These are phyloP conservation scores for Gandaritis pyraliata DNA, from an alignment of 2,888 invertebrate species.

Conservation along the genomic window DNA sequence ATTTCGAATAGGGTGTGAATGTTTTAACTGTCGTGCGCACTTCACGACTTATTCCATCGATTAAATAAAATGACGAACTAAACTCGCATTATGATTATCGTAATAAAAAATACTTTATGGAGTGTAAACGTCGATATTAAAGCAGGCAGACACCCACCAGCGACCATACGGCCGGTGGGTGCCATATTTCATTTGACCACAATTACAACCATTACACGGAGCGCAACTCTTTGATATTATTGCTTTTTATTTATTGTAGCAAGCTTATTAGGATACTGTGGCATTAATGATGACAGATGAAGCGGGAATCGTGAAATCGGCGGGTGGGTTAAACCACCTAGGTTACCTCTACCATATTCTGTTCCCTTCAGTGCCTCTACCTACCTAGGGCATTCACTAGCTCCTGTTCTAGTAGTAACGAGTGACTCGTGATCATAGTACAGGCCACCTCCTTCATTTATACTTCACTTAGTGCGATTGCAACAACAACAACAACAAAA, in stretches of 20 bases:
- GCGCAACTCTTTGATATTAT: constrained; percentile 80
- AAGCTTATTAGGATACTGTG: constrained; percentile 81
- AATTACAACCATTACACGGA: constrained; percentile 81
- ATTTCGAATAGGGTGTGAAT: constrained; percentile 61
- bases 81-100: constrained; percentile 71
- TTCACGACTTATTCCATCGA: constrained; percentile 48
- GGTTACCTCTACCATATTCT: too few species aligned
- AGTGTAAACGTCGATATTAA: constrained; percentile 79
- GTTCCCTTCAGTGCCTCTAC: too few species aligned
- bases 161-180: constrained; percentile 59
- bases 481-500: too few species aligned
- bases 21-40: constrained; percentile 54
- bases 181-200: constrained; percentile 81
- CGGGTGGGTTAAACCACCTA: constrained; percentile 26
- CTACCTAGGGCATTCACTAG: not conserved
- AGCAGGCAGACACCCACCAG: constrained; percentile 76
- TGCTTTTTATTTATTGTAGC: constrained; percentile 78
- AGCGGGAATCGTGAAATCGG: constrained; percentile 58
- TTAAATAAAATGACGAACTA: constrained; percentile 63
- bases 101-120: constrained; percentile 73
- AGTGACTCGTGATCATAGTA: too few species aligned
- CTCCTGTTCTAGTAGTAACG: not conserved
- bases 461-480: too few species aligned
- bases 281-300: constrained; percentile 84
- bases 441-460: too few species aligned